Base-by-base conservation (phyloP, 2,113 vertebrate species). In the Theristicus caerulescens region DNA sequence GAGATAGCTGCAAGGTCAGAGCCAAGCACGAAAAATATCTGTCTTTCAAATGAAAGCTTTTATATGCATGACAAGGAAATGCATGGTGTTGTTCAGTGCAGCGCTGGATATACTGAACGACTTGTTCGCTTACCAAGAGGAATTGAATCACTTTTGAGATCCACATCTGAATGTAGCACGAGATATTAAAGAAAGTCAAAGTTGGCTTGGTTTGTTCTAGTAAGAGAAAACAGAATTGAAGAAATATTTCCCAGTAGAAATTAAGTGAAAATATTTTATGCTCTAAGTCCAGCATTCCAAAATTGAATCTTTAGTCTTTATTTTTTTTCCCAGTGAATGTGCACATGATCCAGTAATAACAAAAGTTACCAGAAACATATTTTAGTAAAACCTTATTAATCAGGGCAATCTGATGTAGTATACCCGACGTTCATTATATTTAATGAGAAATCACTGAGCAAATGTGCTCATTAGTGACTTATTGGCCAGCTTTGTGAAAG, bases 301-400 rank as follows among this genome's bases (percentile, higher is more conserved):
- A 82, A 82, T 25, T 55, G 62, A 90, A 82, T 85, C 32, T 81
- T 58, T 87, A 24, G 86, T 61, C 25, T 46, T 80, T 86, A 10
- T 55, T 40, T 76, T 73, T 90, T 82, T 81, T 40, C 1, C 1
- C 76, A 92, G 55, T 67, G 76, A 86, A 88, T 51, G 29, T 90
- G 69, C 6, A 3, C 62, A 16, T 6, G 24, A 67, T 92, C 93
- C 95, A 97, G 54, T 54, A 95, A 87, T 90, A 95, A 95, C 84
- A 96, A 70, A 82, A 92, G 36, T 85, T 80, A 94, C 86, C 52
- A 93, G 93, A 79, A 95, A 93, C 77, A 47, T 62, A 57, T 79
- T 91, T 91, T 58, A 85, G 54, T 86, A 93, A 96, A 95, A 89
- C 94, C 94, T 91, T 71, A 77, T 95, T 95, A 91, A 91, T 93